Percentiles rank a stretch among this genome's conserved stretches.
These are phyloP conservation scores for Petrosia ficiformis DNA, from an alignment of 37 sponge, comb jelly and placozoan species.

Conservation along the genomic window DNA sequence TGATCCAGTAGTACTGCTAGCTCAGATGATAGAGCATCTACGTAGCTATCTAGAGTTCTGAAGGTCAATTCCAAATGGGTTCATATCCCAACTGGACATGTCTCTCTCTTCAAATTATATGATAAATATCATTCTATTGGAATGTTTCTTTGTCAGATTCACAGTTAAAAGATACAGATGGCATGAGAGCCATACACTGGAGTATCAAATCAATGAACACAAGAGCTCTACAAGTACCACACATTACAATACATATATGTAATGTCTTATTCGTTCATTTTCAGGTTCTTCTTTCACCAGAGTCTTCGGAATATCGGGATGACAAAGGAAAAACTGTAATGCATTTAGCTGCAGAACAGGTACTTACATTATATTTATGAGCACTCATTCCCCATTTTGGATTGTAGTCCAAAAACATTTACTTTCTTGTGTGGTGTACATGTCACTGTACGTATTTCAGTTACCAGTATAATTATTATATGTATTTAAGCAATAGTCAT, in stretches of 20 bases:
- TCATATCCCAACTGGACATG: no score
- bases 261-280: neutral
- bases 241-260: neutral
- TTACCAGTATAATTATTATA: no score
- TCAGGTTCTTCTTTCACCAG: slow-evolving; percentile 36
- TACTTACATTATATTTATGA: no score
- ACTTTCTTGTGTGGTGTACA: no score
- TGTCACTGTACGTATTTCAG: no score
- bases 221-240: slow-evolving; percentile 41
- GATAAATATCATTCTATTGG: neutral
- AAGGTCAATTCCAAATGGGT: no score
- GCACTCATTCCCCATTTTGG: no score
- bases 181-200: slow-evolving; percentile 86
- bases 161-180: slow-evolving; percentile 61
- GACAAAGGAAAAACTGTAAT: slow-evolving; percentile 70
- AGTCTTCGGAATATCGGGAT: slow-evolving; percentile 46
- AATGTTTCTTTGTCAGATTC: slow-evolving; percentile 20
- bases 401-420: no score
- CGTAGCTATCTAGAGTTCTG: no score
- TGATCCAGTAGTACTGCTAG: no score
- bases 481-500: no score
- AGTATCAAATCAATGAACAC: slow-evolving; percentile 57
- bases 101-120: neutral
- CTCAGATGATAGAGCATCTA: no score
- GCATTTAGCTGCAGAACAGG: slow-evolving; percentile 79